phyloP scores from a whole-genome alignment of 2,888 invertebrate genomes.

The Hoplodrina blanda region DNA sequence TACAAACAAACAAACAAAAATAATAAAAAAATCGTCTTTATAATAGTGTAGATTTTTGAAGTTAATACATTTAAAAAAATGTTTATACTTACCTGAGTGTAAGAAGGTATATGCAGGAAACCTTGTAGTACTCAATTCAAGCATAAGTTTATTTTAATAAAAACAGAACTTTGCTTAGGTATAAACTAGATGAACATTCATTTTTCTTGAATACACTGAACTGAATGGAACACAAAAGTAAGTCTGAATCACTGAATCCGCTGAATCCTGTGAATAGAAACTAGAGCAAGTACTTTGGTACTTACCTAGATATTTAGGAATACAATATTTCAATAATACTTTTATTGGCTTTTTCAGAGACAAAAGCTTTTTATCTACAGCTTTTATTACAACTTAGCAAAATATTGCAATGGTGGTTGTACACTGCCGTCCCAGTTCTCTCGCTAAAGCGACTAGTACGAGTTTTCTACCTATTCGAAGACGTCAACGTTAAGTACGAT shows the following conservation, averaged over 20 bases:
- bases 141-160: not conserved
- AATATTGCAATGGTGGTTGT: conserved; percentile 18
- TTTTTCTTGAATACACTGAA: conserved; percentile 7
- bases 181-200: not conserved
- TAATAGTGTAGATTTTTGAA: too few species aligned
- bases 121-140: not conserved
- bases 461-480: too few species aligned
- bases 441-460: too few species aligned
- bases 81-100: too few species aligned
- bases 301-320: conserved; percentile 1
- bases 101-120: not conserved
- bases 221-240: conserved; percentile 12
- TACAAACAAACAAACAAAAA: too few species aligned
- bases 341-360: conserved; percentile 6
- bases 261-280: conserved; percentile 10
- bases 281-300: conserved; percentile 6
- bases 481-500: too few species aligned
- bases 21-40: too few species aligned
- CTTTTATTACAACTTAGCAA: conserved; percentile 31
- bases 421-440: not conserved
- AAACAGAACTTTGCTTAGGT: not conserved
- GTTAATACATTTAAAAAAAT: too few species aligned
- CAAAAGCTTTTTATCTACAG: conserved; percentile 22
- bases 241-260: conserved; percentile 1
- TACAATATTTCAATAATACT: conserved; percentile 16